Percentiles rank a stretch among this genome's conserved stretches.
Conservation (phyloP, 2,888 invertebrate species). For the Drosophila paramelanica region DNA sequence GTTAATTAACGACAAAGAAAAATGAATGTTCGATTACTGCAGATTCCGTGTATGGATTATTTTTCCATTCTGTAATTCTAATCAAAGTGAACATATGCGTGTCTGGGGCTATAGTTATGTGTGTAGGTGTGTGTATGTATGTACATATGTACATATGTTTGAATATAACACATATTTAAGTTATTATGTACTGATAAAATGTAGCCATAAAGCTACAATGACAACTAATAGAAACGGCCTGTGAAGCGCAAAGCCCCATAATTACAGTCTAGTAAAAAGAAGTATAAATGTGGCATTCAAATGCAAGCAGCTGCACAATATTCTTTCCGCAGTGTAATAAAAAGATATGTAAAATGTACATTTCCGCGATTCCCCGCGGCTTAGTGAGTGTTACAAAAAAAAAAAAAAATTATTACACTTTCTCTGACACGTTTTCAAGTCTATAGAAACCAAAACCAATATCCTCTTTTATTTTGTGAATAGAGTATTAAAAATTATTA, state of each 20-base stretch:
- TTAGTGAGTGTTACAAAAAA: too few species aligned
- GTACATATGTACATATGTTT: background rate
- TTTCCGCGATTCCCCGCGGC: too few species aligned
- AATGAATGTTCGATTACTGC: background rate
- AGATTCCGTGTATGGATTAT: background rate
- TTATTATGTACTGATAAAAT: slow-evolving; percentile 23
- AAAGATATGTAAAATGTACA: too few species aligned
- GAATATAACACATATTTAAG: background rate
- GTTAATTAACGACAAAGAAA: slow-evolving; percentile 15
- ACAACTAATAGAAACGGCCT: slow-evolving; percentile 18
- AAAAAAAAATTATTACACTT: too few species aligned
- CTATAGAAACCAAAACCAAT: too few species aligned
- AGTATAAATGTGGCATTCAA: too few species aligned
- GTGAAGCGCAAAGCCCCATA: background rate
- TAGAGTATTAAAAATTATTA: background rate
- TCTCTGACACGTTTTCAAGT: too few species aligned
- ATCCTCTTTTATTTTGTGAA: background rate
- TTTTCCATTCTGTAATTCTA: slow-evolving; percentile 21
- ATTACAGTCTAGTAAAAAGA: background rate
- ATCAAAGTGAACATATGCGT: slow-evolving; percentile 32
- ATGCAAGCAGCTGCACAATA: background rate
- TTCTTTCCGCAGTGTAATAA: too few species aligned
- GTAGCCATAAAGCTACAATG: slow-evolving; percentile 9
- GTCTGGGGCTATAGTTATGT: background rate
- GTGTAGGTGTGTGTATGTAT: background rate